Conservation (phyloP, 2,888 invertebrate species). For the Galerucella pusilla region DNA sequence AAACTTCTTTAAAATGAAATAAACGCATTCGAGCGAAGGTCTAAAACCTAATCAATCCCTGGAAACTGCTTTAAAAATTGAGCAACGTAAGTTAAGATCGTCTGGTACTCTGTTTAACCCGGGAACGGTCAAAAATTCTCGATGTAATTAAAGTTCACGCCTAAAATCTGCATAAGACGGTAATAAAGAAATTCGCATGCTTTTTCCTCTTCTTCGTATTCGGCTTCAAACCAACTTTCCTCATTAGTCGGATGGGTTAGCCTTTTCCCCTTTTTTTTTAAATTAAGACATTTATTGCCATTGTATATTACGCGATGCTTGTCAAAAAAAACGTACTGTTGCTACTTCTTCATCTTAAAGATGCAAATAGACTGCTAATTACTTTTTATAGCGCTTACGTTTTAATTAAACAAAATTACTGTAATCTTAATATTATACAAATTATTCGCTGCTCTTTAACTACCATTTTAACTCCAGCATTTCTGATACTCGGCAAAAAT, state of each 20-base stretch:
- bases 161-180: slow-evolving; percentile 50
- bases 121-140: slow-evolving; percentile 33
- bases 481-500: no score
- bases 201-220: slow-evolving; percentile 36
- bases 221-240: slow-evolving; percentile 46
- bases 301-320: slow-evolving; percentile 32
- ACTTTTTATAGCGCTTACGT: slow-evolving; percentile 11
- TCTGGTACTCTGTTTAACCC: slow-evolving; percentile 16
- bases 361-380: slow-evolving; percentile 26
- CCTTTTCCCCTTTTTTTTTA: slow-evolving; percentile 41
- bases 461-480: no score
- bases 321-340: slow-evolving; percentile 4
- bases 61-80: slow-evolving; percentile 5
- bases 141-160: slow-evolving; percentile 49
- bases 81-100: slow-evolving; percentile 11
- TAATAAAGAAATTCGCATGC: slow-evolving; percentile 49
- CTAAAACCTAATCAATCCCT: slow-evolving; percentile 12
- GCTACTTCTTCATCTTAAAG: slow-evolving; percentile 25
- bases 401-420: not conserved
- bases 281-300: slow-evolving; percentile 49
- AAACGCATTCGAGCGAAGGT: not conserved
- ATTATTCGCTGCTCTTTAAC: not conserved
- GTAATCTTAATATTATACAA: not conserved
- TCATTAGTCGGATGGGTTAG: slow-evolving; percentile 47
- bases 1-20: not conserved